A percentile compares a stretch with the other conserved stretches of the same genome.
Evolutionary conservation across 2,113 vertebrate genomes (phyloP).

Genomic region (Callipepla squamata): DNA sequence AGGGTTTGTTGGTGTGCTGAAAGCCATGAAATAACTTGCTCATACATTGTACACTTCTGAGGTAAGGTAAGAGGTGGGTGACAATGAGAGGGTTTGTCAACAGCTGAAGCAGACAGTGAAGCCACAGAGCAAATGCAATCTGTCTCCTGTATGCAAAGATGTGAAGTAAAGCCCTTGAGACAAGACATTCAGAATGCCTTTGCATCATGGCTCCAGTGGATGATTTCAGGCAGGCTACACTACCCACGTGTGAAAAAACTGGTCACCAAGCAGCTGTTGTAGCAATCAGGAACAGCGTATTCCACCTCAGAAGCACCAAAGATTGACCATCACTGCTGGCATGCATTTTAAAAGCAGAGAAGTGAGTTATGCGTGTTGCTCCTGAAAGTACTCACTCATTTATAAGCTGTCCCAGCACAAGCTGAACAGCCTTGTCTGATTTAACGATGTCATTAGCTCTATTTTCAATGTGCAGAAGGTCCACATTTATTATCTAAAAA

Average conservation of each 20-base stretch:
- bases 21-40: neutral
- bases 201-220: neutral
- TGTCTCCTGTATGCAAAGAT: neutral
- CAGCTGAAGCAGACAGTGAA: neutral
- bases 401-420: conserved; percentile 93
- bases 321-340: neutral
- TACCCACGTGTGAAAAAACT: neutral
- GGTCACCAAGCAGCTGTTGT: neutral
- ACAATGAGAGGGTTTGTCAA: neutral
- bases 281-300: neutral
- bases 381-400: conserved; percentile 88
- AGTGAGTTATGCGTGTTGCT: neutral
- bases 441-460: conserved; percentile 89
- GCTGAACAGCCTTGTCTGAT: conserved; percentile 85
- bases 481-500: conserved; percentile 91
- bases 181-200: neutral
- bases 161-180: neutral
- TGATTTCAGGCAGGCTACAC: neutral
- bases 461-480: conserved; percentile 92
- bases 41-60: neutral
- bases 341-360: accelerated
- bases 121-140: neutral
- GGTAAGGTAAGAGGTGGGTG: neutral
- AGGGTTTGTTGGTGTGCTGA: neutral
- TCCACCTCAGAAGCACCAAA: neutral